These are phyloP conservation scores for Diuraphis noxia DNA, from an alignment of 1,140 invertebrate species.

Conservation along the genomic window DNA sequence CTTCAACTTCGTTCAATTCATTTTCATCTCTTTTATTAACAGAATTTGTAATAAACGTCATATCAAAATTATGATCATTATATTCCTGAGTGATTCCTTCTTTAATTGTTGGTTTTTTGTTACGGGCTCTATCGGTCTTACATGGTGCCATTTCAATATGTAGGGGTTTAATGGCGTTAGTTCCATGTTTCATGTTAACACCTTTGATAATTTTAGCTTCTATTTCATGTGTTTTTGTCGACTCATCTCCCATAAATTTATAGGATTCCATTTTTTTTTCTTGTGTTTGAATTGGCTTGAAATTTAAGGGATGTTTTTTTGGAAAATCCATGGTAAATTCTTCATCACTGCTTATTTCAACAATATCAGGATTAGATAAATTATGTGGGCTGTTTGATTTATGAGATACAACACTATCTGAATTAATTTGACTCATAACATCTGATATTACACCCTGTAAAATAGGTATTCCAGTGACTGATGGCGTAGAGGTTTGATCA, in stretches of 20 bases:
- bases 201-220: background rate
- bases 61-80: background rate
- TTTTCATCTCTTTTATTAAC: background rate
- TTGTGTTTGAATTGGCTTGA: background rate
- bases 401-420: background rate
- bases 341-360: slow-evolving; percentile 45
- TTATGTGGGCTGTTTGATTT: background rate
- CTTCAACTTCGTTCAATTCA: background rate
- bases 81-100: background rate
- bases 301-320: background rate
- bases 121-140: background rate
- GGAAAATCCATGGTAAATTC: background rate
- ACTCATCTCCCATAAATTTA: background rate
- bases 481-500: background rate
- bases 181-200: background rate
- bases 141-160: background rate
- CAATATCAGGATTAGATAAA: background rate
- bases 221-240: background rate
- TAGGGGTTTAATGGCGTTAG: background rate
- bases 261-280: background rate
- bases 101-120: background rate
- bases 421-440: slow-evolving; percentile 47
- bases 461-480: slow-evolving; percentile 33
- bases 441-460: slow-evolving; percentile 25
- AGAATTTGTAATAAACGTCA: background rate